Evolutionary conservation across 2,888 invertebrate genomes (phyloP), one percentile per base, ranked within the genome.

Genomic region (Flexamia atlantica): DNA sequence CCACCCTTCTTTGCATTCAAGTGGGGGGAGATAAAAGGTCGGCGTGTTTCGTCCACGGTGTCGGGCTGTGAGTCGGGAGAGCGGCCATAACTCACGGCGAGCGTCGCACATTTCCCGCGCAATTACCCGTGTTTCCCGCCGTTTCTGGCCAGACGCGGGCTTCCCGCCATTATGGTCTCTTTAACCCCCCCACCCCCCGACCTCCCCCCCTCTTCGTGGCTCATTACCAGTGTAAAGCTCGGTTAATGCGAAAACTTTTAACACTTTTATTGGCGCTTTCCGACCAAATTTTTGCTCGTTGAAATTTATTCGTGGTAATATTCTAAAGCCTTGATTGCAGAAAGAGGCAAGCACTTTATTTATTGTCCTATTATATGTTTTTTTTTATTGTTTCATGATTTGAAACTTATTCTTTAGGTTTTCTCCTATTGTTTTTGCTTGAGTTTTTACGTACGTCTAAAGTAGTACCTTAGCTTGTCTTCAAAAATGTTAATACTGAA

Each of bases 41-140:
- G 17, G 7, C 46, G 17, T 17, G 46, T 46, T 46, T 12, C 4
- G 17, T 46, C 36, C 36, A 36, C 4, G n/a, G n/a, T n/a, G n/a
- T n/a, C n/a, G n/a, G n/a, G n/a, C n/a, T n/a, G n/a, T n/a, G n/a
- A n/a, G 40, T 9, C 12, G 10, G 17, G 10, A 17, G 46, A 60
- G 60, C 10, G 46, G 68, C 68, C 36, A 68, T 68, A 68, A 68
- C 68, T 68, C 68, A 32, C 30, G 50, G 50, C 14, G 74, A 53
- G 32, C n/a, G 53, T 50, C 46, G 76, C 76, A 46, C 76, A 76
- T 76, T 76, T 76, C 76, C 76, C 76, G 76, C 50, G 76, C 76
- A 76, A 76, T 76, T 76, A 50, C 50, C 76, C 76, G 53, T 50
- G 53, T 76, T 76, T 76, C 76, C 76, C 76, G 76, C 76, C 76